Base-by-base conservation (phyloP, 2,113 vertebrate genomes). In the Thalassarche chlororhynchos region DNA sequence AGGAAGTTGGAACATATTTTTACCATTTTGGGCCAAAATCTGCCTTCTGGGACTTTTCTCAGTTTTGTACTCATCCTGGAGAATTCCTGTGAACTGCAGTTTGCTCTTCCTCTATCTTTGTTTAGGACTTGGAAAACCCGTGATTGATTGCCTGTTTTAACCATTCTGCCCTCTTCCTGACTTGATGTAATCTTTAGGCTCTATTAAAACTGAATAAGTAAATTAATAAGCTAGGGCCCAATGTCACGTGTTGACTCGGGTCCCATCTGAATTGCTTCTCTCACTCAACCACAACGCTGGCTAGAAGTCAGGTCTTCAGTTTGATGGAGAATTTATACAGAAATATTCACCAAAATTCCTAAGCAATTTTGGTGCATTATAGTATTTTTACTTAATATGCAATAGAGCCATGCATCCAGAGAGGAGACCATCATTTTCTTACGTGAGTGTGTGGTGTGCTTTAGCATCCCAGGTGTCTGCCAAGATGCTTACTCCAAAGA, bases 401-500 rank as follows among this genome's bases (percentile, higher is more conserved):
- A 90, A n/a, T 18, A 82, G 55, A 94, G 78, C 75, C 8, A 6
- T 87, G 76, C 66, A 81, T 9, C 69, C 90, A 93, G 86, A 93
- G 68, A 65, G 75, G 44, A 89, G 83, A 81, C 77, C 44, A 21
- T 55, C 2, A 0, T 52, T 91, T 96, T 92, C 64, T 84, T 60
- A 89, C 1, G 1, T 64, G 69, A 74, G 84, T 65, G 76, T 91
- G 93, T 84, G 72, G 42, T 85, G 92, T 97, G 93, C 58, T 93
- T 57, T 62, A 68, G 40, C 90, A 82, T 95, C 90, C 51, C 68
- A 51, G 57, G 40, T 46, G 31, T 74, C 89, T 97, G 62, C 68
- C 77, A 81, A 69, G 64, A 77, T 64, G 82, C 57, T 46, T 77
- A 51, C 62, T 94, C 87, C 90, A 97, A 96, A 97, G 92, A 90